Base-by-base conservation (phyloP, 2,113 vertebrate genomes). In the Salvelinus fontinalis region DNA sequence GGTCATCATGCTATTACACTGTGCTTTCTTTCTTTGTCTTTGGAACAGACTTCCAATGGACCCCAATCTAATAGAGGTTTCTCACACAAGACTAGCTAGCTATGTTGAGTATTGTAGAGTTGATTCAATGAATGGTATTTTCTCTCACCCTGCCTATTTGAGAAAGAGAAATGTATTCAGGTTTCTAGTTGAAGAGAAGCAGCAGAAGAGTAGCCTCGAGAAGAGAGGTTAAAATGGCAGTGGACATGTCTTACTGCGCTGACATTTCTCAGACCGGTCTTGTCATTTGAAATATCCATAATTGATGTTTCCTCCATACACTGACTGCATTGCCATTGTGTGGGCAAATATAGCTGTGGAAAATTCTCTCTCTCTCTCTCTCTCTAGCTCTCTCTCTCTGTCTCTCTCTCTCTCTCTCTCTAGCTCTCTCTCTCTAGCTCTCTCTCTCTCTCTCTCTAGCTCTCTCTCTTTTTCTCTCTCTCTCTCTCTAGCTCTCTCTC, bases 211-310 rank as follows among this genome's bases (percentile, higher is more conserved):
- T 68, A 73, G 70, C 67, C 34, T 73, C 8, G 34, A 73, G 39
- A 78, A 54, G 59, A 84, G 67, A 82, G 69, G 71, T 75, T 74
- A 77, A 84, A 79, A 87, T 81, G 84, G 78, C 74, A 70, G 39
- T 71, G 78, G 74, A 80, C 79, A 76, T 80, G 83, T 76, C 65
- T 87, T 27, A 31, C 8, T 70, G 54, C 76, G 75, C 73, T 85
- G 89, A 89, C 86, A 88, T 86, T 88, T 79, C 70, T 71, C 69
- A 82, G 87, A 78, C 84, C 84, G 79, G 69, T 73, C 54, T 29
- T 84, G 76, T 84, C 84, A 84, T 86, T 79, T 77, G 69, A 83
- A 86, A 87, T 86, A 81, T 78, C 31, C 78, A 75, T 82, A 83
- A 84, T 81, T 65, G 78, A 85, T 77, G 79, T 81, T 75, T 81